Percentiles rank a stretch among this genome's conserved stretches.
Evolutionary conservation across 2,797 vertebrate genomes (phyloP).

Genomic region (Danionella dracula): DNA sequence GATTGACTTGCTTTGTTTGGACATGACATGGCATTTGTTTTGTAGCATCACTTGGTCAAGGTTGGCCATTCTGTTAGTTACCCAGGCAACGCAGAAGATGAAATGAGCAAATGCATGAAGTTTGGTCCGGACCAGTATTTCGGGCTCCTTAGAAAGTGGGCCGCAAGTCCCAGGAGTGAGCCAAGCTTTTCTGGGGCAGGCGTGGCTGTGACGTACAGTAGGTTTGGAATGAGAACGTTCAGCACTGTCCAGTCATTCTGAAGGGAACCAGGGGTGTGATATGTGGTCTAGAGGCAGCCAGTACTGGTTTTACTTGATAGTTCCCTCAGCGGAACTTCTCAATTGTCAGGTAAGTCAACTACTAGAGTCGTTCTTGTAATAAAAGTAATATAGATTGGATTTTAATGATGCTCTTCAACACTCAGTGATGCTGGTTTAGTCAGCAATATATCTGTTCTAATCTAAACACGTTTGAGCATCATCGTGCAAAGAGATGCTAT

Average conservation of each 20-base stretch:
- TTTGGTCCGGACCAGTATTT: slow-evolving; percentile 58
- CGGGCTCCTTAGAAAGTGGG: slow-evolving; percentile 70
- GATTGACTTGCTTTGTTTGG: not conserved
- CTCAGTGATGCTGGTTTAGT: not conserved
- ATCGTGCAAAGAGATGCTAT: slow-evolving; percentile 51
- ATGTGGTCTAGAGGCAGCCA: slow-evolving; percentile 23
- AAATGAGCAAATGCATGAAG: slow-evolving; percentile 49
- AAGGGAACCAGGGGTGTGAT: slow-evolving; percentile 42
- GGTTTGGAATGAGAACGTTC: slow-evolving; percentile 62
- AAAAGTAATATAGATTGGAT: too few relatives aligned
- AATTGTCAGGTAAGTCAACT: slow-evolving; percentile 20
- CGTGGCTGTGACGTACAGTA: slow-evolving; percentile 62
- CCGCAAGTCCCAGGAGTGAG: slow-evolving; percentile 72
- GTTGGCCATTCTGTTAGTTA: not conserved
- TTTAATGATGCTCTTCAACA: too few relatives aligned
- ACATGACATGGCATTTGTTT: too few relatives aligned
- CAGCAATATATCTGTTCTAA: slow-evolving; percentile 49
- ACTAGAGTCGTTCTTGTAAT: slow-evolving; percentile 39
- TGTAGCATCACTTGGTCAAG: not conserved
- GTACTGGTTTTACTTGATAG: slow-evolving; percentile 21
- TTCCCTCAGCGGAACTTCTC: not conserved
- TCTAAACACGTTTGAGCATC: slow-evolving; percentile 36
- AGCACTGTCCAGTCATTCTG: slow-evolving; percentile 52
- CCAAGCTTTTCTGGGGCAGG: slow-evolving; percentile 72
- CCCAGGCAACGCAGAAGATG: not conserved